Evolutionary conservation across 2,888 invertebrate genomes (phyloP).

Genomic region (Thymelicus acteon): DNA sequence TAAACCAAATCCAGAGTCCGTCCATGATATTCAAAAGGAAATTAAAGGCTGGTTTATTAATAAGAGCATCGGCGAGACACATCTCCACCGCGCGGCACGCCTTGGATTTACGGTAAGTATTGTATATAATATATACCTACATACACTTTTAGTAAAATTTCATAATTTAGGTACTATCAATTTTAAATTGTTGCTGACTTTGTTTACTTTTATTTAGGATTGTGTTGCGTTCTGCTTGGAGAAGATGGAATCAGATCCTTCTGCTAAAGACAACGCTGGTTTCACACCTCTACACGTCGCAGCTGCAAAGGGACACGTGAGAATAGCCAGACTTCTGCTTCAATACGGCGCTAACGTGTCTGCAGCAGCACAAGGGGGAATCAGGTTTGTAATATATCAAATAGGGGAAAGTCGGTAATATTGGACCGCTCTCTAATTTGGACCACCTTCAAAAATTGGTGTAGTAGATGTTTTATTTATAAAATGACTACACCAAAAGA

Average conservation of each 20-base stretch:
- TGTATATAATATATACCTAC: not conserved
- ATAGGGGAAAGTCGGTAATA: no score
- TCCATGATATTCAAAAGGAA: conserved; percentile 92
- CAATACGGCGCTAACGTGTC: conserved; percentile 96
- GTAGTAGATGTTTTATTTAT: no score
- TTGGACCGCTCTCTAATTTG: no score
- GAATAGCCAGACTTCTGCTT: conserved; percentile 93
- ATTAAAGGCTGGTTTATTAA: conserved; percentile 96
- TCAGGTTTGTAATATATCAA: conserved; percentile 87
- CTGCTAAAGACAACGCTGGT: conserved; percentile 96
- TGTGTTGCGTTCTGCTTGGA: conserved; percentile 96
- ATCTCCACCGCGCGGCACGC: conserved; percentile 95
- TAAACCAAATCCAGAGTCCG: conserved; percentile 86
- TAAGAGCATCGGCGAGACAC: conserved; percentile 97
- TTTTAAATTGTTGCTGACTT: not conserved
- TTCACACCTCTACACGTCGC: conserved; percentile 97
- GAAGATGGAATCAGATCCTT: conserved; percentile 92
- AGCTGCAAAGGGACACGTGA: conserved; percentile 93
- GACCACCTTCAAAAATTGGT: no score
- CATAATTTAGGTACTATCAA: not conserved
- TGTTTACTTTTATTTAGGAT: conserved; percentile 84
- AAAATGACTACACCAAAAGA: no score
- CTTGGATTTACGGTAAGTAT: conserved; percentile 92
- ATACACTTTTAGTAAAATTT: not conserved
- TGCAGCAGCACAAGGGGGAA: conserved; percentile 96